Conservation (phyloP, 2,113 vertebrate genomes). For the Proteles cristata region DNA sequence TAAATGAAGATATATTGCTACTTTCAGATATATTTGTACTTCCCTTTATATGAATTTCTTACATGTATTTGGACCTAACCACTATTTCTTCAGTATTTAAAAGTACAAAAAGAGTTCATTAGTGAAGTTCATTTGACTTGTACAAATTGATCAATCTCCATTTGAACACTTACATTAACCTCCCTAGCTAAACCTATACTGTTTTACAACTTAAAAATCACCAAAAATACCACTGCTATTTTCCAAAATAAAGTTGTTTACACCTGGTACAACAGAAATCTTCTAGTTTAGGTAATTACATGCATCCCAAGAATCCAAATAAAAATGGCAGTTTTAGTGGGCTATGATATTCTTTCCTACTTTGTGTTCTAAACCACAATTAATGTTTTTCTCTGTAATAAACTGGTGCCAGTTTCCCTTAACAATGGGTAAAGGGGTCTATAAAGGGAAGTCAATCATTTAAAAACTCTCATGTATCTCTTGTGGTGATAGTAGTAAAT, state of each 20-base stretch:
- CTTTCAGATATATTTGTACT: constrained; percentile 6
- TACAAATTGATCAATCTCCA: constrained; percentile 40
- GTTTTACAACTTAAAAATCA: neutral
- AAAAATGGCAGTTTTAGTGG: neutral
- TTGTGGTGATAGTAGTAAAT: neutral
- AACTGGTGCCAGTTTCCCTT: neutral
- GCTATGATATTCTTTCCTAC: neutral
- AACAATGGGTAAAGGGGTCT: neutral
- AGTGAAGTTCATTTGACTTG: constrained; percentile 10
- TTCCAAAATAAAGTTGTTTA: neutral
- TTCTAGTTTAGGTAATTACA: constrained; percentile 9
- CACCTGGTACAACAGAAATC: neutral
- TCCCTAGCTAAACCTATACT: neutral
- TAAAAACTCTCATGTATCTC: neutral
- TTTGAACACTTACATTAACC: neutral
- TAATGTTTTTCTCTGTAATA: neutral
- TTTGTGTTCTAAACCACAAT: neutral
- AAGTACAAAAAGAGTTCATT: constrained; percentile 49
- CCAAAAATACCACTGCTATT: constrained; percentile 1
- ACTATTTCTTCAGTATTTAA: constrained; percentile 52
- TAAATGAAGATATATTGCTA: neutral
- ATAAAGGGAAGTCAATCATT: neutral
- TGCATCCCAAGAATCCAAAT: constrained; percentile 35
- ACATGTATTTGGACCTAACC: constrained; percentile 39
- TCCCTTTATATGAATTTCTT: neutral